phyloP scores from a whole-genome alignment of 2,888 invertebrate species.

The Liodrosophila aerea region DNA sequence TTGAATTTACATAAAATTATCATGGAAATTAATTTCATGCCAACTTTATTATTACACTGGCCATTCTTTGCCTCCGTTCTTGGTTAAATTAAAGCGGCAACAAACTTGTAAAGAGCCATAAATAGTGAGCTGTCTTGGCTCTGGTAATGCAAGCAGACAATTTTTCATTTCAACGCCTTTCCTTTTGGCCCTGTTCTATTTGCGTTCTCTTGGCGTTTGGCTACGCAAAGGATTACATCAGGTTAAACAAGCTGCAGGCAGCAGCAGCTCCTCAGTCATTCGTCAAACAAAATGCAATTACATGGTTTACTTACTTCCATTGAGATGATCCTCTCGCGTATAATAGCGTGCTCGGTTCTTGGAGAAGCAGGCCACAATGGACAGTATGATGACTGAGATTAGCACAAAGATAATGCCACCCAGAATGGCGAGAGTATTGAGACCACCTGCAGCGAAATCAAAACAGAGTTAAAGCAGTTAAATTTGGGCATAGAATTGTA shows the following conservation, averaged over 20 bases:
- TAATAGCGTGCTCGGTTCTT: constrained; percentile 89
- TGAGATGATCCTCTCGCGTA: constrained; percentile 88
- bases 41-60: not conserved
- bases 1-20: too few species aligned
- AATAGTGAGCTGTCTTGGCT: constrained; percentile 30
- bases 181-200: constrained; percentile 11
- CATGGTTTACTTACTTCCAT: constrained; percentile 72
- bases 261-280: not conserved
- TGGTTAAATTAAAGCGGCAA: not conserved
- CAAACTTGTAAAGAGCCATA: constrained; percentile 27
- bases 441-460: constrained; percentile 83
- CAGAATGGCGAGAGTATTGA: constrained; percentile 82
- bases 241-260: constrained; percentile 2
- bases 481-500: too few species aligned
- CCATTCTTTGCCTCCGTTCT: too few species aligned
- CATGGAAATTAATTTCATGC: not conserved
- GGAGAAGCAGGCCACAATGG: constrained; percentile 84
- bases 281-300: constrained; percentile 31
- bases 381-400: constrained; percentile 81
- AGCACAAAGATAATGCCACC: constrained; percentile 82
- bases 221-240: constrained; percentile 41
- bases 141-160: constrained; percentile 30
- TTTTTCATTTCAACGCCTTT: constrained; percentile 57
- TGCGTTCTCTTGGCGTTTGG: constrained; percentile 41
- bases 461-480: too few species aligned